Conservation (phyloP, 2,888 invertebrate species). For the Ennomos erosarius region DNA sequence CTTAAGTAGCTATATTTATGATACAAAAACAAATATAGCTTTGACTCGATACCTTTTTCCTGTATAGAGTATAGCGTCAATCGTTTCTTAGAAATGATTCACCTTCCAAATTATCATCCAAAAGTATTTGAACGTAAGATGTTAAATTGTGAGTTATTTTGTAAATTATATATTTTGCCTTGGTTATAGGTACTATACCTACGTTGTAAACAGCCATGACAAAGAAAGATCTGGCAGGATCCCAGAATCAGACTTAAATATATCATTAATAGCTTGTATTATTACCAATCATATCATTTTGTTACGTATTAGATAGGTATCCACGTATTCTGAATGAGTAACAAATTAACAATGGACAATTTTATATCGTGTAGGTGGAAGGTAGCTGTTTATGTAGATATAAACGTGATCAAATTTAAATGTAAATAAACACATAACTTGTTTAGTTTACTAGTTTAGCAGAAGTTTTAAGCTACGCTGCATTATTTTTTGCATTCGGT, state of each 20-base stretch:
- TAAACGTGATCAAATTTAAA: no score
- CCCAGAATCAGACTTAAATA: conserved; percentile 42
- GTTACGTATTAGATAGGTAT: no score
- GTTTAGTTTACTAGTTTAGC: no score
- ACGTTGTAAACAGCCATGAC: conserved; percentile 36
- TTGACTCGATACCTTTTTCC: conserved; percentile 14
- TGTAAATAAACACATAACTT: no score
- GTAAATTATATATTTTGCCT: not conserved
- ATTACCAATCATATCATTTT: conserved; percentile 8
- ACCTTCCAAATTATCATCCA: conserved; percentile 5
- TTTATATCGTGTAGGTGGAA: no score
- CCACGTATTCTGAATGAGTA: no score
- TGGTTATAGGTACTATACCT: conserved; percentile 34
- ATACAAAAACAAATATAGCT: conserved; percentile 2
- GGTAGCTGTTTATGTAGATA: no score
- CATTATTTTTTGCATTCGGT: no score
- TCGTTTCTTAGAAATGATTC: conserved; percentile 30
- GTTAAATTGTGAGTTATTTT: not conserved
- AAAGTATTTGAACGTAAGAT: not conserved
- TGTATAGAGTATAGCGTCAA: conserved; percentile 9
- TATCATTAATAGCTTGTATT: conserved; percentile 30
- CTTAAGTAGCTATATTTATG: not conserved
- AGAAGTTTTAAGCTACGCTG: no score
- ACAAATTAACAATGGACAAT: conserved; percentile 6
- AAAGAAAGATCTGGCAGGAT: conserved; percentile 48